A percentile compares a stretch with the other conserved stretches of the same genome.
phyloP scores from a whole-genome alignment of 1,140 invertebrate genomes.

The Archivesica marissinica region DNA sequence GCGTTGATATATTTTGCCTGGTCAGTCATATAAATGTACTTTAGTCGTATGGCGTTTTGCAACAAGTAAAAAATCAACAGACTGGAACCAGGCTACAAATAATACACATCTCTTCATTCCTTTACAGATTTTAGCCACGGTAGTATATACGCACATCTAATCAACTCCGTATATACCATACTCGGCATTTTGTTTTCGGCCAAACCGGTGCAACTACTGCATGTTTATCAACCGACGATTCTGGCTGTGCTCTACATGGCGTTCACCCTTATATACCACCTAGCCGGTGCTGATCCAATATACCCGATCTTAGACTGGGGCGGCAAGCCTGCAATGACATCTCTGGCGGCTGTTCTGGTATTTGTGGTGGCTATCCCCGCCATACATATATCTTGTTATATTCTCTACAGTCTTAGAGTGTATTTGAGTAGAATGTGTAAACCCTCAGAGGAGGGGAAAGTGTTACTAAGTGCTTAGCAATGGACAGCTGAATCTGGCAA shows the following conservation, averaged over 20 bases:
- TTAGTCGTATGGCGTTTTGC: too few relatives aligned
- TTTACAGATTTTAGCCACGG: conserved; percentile 15
- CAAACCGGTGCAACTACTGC: conserved; percentile 26
- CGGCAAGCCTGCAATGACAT: neutral
- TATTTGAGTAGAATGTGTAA: neutral
- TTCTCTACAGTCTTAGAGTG: conserved; percentile 12
- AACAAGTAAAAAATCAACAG: too few relatives aligned
- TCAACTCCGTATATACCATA: conserved; percentile 31
- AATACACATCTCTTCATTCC: too few relatives aligned
- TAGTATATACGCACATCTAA: conserved; percentile 27
- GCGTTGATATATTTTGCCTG: too few relatives aligned
- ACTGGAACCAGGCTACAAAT: too few relatives aligned
- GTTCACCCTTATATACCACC: conserved; percentile 33
- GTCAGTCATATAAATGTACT: too few relatives aligned
- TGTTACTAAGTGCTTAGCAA: too few relatives aligned
- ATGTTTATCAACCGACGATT: conserved; percentile 46
- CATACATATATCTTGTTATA: conserved; percentile 4
- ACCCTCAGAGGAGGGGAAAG: too few relatives aligned
- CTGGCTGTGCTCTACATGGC: conserved; percentile 4
- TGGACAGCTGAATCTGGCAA: too few relatives aligned
- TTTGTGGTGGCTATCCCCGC: conserved; percentile 27
- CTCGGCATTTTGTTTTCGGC: conserved; percentile 27
- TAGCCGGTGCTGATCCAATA: neutral
- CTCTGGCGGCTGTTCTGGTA: neutral
- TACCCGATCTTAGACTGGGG: conserved; percentile 39